Evolutionary conservation across 2,888 invertebrate genomes (phyloP).

Genomic region (Caenorhabditis sulstoni): DNA sequence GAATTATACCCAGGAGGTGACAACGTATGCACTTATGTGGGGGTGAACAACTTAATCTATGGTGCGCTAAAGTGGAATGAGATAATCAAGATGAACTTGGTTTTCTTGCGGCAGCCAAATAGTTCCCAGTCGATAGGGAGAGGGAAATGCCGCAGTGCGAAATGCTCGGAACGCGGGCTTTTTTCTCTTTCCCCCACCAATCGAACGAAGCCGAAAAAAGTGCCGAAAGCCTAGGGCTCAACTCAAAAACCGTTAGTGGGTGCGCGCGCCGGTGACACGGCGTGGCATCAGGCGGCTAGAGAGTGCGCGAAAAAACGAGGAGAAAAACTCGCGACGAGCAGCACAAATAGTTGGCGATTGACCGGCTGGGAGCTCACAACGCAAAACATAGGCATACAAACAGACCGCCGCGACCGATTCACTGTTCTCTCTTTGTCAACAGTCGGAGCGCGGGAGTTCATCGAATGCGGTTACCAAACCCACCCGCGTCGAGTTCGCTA

Average conservation of each 20-base stretch:
- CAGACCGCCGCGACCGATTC: conserved; percentile 15
- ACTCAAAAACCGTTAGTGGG: conserved; percentile 17
- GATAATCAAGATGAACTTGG: neutral
- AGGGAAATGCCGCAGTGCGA: conserved; percentile 4
- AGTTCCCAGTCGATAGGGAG: neutral
- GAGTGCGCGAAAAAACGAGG: conserved; percentile 25
- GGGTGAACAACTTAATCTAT: conserved; percentile 29
- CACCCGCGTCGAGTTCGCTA: neutral
- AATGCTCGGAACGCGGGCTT: conserved; percentile 10
- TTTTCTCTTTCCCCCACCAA: no score
- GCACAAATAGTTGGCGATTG: conserved; percentile 45
- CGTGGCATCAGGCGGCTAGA: conserved; percentile 33
- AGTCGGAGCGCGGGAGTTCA: conserved; percentile 1
- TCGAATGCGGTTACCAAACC: neutral
- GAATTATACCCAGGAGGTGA: conserved; percentile 11
- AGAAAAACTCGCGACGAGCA: conserved; percentile 14
- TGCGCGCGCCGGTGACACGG: conserved; percentile 30
- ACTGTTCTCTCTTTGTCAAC: conserved; percentile 21
- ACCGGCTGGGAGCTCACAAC: conserved; percentile 34
- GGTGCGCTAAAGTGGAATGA: conserved; percentile 11
- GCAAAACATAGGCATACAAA: conserved; percentile 30
- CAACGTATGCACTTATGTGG: conserved; percentile 35
- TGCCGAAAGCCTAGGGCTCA: conserved; percentile 27
- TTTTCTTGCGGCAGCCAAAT: no score
- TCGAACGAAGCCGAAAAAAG: neutral